These are phyloP conservation scores for Xylophagus ater DNA, from an alignment of 2,888 invertebrate species.

Conservation along the genomic window DNA sequence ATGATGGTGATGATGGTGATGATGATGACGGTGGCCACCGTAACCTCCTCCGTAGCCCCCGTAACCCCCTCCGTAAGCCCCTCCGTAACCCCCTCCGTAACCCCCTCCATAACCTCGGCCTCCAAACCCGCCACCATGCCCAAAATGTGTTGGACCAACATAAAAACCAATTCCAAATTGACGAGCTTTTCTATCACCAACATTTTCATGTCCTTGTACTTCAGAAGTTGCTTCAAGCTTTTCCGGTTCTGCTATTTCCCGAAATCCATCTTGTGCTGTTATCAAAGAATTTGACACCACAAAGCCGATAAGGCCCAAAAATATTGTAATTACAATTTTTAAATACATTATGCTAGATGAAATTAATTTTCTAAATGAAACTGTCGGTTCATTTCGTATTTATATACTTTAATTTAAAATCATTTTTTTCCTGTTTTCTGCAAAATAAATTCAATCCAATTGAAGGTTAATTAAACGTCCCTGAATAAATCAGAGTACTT, in stretches of 20 bases:
- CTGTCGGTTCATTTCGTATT: background rate
- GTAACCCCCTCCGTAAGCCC: background rate
- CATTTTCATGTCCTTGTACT: slow-evolving; percentile 9
- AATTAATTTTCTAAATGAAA: background rate
- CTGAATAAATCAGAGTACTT: no score
- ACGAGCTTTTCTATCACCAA: slow-evolving; percentile 3
- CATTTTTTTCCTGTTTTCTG: no score
- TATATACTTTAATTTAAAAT: no score
- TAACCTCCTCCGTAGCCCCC: background rate
- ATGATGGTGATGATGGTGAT: no score
- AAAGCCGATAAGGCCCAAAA: no score
- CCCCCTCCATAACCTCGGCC: background rate
- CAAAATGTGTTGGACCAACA: background rate
- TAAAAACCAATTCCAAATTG: slow-evolving; percentile 1
- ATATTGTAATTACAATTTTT: no score
- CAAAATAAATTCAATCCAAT: no score
- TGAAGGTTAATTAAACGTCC: no score
- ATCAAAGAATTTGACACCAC: background rate
- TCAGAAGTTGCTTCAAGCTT: no score
- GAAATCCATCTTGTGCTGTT: background rate
- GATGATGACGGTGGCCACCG: background rate
- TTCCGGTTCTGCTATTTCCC: background rate
- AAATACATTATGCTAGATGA: no score
- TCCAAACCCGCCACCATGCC: background rate
- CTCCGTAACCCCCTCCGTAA: background rate